Evolutionary conservation across 1,140 invertebrate genomes (phyloP), one percentile per base, ranked within the genome.

Genomic region (Elymnias hypermnestra): DNA sequence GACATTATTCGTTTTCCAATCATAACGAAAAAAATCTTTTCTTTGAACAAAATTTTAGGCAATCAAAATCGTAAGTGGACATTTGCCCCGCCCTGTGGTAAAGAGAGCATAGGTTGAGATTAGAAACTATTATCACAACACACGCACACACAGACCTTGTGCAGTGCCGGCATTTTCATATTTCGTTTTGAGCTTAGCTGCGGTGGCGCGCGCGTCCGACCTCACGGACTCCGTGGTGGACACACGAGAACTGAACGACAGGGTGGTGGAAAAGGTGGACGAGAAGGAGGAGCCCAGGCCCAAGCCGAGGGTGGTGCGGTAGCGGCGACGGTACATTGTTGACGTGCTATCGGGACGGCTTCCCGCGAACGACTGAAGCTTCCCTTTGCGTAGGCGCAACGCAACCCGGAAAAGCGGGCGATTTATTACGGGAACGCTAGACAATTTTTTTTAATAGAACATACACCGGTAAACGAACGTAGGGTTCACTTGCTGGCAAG

Each of bases 131-230:
- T n/a, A n/a, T n/a, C n/a, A n/a, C n/a, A n/a, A 79, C 46, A 37
- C 33, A 46, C 46, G 44, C 28, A 55, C 57, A 57, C 36, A 63
- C 57, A 64, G 57, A 65, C 82, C 82, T 83, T 83, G 82, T 15
- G 78, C 78, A 21, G 78, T 83, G 41, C 78, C 82, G 49, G 78
- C 70, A 43, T 55, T 85, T 52, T 83, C 82, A 53, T 85, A 83
- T 65, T 83, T 85, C 19, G 78, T 70, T 53, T 85, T 85, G 45
- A 85, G 69, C 39, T 83, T 85, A 18, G 82, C 82, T 10, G 82
- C 82, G 1, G 82, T 85, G 14, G 82, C 82, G 1, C 66, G 57
- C 4, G 82, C 82, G 31, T 85, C 78, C 1, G 76, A 85, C 23
- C 81, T 51, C 35, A 84, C 78, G 1, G 74, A 69, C 42, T 83